Evolutionary conservation across 1,140 invertebrate species (phyloP).

Genomic region (Nymphalis io): DNA sequence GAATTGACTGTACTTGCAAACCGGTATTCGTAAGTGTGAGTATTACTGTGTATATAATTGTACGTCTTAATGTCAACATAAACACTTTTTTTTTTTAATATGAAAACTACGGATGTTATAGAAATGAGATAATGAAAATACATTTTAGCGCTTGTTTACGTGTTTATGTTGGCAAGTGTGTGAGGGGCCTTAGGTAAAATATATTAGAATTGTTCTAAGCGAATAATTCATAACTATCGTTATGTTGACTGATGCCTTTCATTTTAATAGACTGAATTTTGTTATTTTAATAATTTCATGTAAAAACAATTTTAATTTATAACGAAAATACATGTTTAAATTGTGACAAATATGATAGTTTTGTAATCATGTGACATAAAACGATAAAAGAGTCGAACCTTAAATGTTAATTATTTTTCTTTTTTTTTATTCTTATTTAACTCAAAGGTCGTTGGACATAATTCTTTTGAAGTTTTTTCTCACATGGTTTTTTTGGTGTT

Average conservation of each 20-base stretch:
- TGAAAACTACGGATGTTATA: too few species aligned
- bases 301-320: too few species aligned
- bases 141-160: background rate
- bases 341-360: too few species aligned
- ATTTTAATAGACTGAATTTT: background rate
- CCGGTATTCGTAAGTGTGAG: background rate
- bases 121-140: background rate
- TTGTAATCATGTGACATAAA: too few species aligned
- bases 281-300: background rate
- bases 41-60: constrained; percentile 1
- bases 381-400: background rate
- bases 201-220: constrained; percentile 7
- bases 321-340: too few species aligned
- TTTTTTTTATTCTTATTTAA: background rate
- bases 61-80: constrained; percentile 13
- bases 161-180: constrained; percentile 28
- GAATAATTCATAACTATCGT: constrained; percentile 22
- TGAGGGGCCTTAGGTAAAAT: constrained; percentile 29
- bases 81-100: constrained; percentile 1
- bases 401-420: background rate
- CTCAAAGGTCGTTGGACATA: too few species aligned
- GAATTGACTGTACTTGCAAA: too few species aligned
- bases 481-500: too few species aligned
- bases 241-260: constrained; percentile 15
- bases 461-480: too few species aligned